Conservation (phyloP, 2,797 vertebrate species). For the Monodelphis domestica region DNA sequence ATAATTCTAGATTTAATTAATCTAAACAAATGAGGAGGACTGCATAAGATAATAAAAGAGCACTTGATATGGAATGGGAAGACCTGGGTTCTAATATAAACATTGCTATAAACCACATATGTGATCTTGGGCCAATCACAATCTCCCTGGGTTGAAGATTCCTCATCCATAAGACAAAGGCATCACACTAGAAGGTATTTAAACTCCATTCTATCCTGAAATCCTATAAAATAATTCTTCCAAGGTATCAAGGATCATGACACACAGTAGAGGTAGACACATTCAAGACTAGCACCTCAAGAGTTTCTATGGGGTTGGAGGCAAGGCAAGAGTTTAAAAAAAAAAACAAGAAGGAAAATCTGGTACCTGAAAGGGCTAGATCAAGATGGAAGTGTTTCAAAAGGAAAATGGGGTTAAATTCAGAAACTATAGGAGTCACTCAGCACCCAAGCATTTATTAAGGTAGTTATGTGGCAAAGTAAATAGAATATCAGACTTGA, state of each 20-base stretch:
- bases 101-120: not conserved
- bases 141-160: not conserved
- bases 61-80: not conserved
- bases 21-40: constrained; percentile 21
- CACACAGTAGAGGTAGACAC: not conserved
- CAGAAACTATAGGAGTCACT: not conserved
- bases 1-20: constrained; percentile 19
- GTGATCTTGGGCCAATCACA: not conserved
- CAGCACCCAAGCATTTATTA: not conserved
- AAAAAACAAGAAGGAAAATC: not conserved
- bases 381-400: not conserved
- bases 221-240: not conserved
- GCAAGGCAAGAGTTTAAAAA: not conserved
- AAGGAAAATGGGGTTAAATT: not conserved
- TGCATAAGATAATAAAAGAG: not conserved
- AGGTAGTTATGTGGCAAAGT: not conserved
- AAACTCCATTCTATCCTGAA: not conserved
- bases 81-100: not conserved
- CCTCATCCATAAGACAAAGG: not conserved
- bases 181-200: not conserved
- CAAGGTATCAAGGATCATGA: not conserved
- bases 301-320: not conserved
- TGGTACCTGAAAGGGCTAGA: not conserved
- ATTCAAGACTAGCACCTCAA: not conserved
- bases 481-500: not conserved